Percentiles rank a stretch among this genome's conserved stretches.
These are phyloP conservation scores for Yoshiicerus persimilis DNA, from an alignment of 1,140 invertebrate genomes.

Conservation along the genomic window DNA sequence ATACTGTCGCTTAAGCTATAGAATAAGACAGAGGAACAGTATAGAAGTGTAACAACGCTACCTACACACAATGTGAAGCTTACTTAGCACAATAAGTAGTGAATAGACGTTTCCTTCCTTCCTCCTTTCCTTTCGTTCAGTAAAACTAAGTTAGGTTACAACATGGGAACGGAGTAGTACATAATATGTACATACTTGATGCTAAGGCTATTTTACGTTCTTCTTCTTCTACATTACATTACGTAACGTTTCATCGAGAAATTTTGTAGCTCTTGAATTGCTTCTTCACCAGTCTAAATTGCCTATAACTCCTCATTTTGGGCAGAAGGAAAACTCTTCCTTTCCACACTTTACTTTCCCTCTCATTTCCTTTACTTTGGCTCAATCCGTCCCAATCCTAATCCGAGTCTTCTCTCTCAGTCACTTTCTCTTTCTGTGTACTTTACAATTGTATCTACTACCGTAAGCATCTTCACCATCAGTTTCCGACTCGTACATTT, in stretches of 20 bases:
- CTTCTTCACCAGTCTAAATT: constrained; percentile 32
- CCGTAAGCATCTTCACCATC: neutral
- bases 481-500: neutral
- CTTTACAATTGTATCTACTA: neutral
- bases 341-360: constrained; percentile 6
- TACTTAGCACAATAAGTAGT: neutral
- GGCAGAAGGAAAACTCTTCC: constrained; percentile 24
- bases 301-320: constrained; percentile 38
- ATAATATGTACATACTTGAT: neutral
- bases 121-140: neutral
- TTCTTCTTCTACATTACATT: constrained; percentile 6
- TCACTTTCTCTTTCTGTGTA: neutral
- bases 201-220: neutral
- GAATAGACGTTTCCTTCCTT: constrained; percentile 13
- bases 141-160: neutral
- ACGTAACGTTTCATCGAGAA: constrained; percentile 8
- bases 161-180: neutral
- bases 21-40: neutral
- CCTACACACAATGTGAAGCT: neutral
- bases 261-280: constrained; percentile 26
- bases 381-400: neutral
- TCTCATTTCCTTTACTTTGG: constrained; percentile 20
- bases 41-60: neutral
- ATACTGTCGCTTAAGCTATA: too few species aligned
- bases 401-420: constrained; percentile 1